Percentiles rank a stretch among this genome's conserved stretches.
phyloP scores from a whole-genome alignment of 2,113 vertebrate genomes.

The Thunnus maccoyii region DNA sequence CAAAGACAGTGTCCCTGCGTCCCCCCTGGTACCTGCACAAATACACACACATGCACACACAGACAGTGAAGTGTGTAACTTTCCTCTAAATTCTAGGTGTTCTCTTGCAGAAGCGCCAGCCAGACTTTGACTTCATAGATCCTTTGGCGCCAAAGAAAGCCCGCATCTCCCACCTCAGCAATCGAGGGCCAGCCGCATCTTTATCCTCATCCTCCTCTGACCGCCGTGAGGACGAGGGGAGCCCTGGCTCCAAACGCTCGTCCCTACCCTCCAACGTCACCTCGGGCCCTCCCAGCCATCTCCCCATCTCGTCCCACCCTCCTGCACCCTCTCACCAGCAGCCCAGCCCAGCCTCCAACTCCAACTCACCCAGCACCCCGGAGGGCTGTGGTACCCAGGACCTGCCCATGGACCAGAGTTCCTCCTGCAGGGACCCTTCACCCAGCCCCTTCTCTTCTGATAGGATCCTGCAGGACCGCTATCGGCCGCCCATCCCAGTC shows the following conservation, averaged over 20 bases:
- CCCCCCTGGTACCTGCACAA: slow-evolving; percentile 76
- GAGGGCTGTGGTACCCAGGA: slow-evolving; percentile 90
- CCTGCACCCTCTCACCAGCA: slow-evolving; percentile 80
- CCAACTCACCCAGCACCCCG: slow-evolving; percentile 90
- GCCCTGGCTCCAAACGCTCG: slow-evolving; percentile 65
- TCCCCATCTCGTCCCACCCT: slow-evolving; percentile 82
- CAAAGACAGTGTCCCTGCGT: slow-evolving; percentile 79
- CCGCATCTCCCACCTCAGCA: slow-evolving; percentile 89
- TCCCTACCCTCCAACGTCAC: slow-evolving; percentile 66
- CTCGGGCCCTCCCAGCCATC: slow-evolving; percentile 73
- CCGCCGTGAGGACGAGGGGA: slow-evolving; percentile 81
- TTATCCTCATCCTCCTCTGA: slow-evolving; percentile 73
- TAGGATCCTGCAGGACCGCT: slow-evolving; percentile 74
- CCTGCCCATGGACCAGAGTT: slow-evolving; percentile 86
- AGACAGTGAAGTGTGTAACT: neutral
- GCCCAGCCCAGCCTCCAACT: slow-evolving; percentile 86
- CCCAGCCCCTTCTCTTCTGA: slow-evolving; percentile 70
- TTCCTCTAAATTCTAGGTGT: neutral
- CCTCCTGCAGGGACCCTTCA: slow-evolving; percentile 85
- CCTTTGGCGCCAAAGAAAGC: slow-evolving; percentile 90
- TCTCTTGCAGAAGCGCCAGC: slow-evolving; percentile 84
- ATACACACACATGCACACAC: neutral
- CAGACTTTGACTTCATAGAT: slow-evolving; percentile 84
- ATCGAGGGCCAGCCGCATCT: slow-evolving; percentile 75
- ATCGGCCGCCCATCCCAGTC: slow-evolving; percentile 58